These are phyloP conservation scores for Trachymyrmex cornetzi DNA, from an alignment of 1,140 invertebrate genomes.

Conservation along the genomic window DNA sequence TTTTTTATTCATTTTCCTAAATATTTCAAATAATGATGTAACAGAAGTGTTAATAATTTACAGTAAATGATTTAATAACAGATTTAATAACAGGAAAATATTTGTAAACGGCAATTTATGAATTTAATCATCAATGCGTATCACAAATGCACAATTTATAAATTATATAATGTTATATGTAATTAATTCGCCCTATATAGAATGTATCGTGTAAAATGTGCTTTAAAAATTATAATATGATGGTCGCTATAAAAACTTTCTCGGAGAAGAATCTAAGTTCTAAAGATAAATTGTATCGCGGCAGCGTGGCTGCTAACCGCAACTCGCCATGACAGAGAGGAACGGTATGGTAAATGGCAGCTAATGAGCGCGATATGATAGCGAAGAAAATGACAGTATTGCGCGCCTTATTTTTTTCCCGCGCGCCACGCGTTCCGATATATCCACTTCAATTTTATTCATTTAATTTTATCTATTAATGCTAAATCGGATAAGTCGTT, in stretches of 20 bases:
- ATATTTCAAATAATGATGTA: neutral
- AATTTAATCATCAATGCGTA: neutral
- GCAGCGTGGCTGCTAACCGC: slow-evolving; percentile 53
- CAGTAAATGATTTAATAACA: neutral
- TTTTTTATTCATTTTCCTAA: neutral
- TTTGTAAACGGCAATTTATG: neutral
- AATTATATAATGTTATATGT: neutral
- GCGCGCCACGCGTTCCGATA: neutral
- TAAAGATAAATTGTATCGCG: slow-evolving; percentile 71
- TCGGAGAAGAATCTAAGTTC: slow-evolving; percentile 38
- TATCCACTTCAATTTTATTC: neutral
- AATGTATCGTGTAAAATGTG: neutral
- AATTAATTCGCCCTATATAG: neutral
- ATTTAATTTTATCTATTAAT: neutral
- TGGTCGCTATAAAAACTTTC: slow-evolving; percentile 14
- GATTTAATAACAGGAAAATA: slow-evolving; percentile 17
- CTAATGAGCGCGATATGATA: slow-evolving; percentile 72
- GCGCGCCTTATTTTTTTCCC: slow-evolving; percentile 16
- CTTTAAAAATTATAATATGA: neutral
- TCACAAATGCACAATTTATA: neutral
- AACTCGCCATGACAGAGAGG: slow-evolving; percentile 54
- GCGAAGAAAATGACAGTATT: slow-evolving; percentile 25
- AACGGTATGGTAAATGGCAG: slow-evolving; percentile 54
- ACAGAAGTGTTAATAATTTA: neutral
- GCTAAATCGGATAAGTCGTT: neutral